These are phyloP conservation scores for Drosophila pruinosa DNA, from an alignment of 1,140 invertebrate species.

Conservation along the genomic window DNA sequence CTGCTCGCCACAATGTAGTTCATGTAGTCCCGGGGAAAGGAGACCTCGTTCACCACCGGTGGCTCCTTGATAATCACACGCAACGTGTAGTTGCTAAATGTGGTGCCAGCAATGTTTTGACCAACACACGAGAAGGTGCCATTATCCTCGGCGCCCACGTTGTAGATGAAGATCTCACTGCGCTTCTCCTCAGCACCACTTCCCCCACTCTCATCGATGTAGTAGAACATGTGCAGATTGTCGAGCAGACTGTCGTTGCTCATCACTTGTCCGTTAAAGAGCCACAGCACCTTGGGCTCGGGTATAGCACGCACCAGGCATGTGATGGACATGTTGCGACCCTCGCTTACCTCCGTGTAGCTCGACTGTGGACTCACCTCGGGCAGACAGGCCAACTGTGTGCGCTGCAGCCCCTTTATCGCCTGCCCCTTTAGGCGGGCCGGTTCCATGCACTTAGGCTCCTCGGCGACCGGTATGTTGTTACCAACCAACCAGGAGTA, in stretches of 20 bases:
- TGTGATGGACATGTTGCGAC: constrained; percentile 90
- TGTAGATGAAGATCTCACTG: constrained; percentile 90
- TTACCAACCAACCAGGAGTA: constrained; percentile 90
- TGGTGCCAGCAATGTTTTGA: constrained; percentile 90
- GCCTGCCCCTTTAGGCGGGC: constrained; percentile 86
- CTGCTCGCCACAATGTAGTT: constrained; percentile 86
- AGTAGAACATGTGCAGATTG: constrained; percentile 87
- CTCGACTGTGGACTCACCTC: constrained; percentile 87
- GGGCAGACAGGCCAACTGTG: constrained; percentile 92
- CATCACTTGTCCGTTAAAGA: constrained; percentile 89
- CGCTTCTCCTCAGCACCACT: constrained; percentile 87
- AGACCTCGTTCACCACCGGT: constrained; percentile 86
- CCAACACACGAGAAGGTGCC: constrained; percentile 92
- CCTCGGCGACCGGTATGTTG: constrained; percentile 88
- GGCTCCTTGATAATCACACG: constrained; percentile 89
- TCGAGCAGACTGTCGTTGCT: constrained; percentile 88
- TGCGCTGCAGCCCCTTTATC: constrained; percentile 87
- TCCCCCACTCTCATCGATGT: constrained; percentile 87
- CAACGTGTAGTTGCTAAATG: constrained; percentile 90
- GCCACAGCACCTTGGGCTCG: constrained; percentile 90
- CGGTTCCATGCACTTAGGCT: constrained; percentile 90
- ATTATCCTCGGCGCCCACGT: constrained; percentile 89
- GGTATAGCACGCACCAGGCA: constrained; percentile 91
- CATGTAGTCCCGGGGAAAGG: constrained; percentile 87
- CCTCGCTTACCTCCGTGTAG: constrained; percentile 90